phyloP scores from a whole-genome alignment of 1,140 invertebrate species.

The Drosophila cardini region DNA sequence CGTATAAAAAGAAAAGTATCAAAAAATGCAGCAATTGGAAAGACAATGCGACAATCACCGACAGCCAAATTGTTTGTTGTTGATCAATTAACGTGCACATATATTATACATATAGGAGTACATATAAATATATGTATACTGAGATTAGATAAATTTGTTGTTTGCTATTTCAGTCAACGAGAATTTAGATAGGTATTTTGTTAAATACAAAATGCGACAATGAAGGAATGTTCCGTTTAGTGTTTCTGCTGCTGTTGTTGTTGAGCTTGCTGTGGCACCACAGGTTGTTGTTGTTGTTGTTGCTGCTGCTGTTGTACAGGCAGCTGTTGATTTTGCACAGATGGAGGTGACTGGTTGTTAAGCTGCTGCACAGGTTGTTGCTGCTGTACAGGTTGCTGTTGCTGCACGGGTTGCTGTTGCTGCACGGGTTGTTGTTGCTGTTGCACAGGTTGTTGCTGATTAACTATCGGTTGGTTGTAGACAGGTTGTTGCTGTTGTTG shows the following conservation, averaged over 20 bases:
- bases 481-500: slow-evolving; percentile 42
- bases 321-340: slow-evolving; percentile 30
- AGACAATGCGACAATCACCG: slow-evolving; percentile 20
- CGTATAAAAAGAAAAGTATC: slow-evolving; percentile 22
- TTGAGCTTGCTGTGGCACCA: slow-evolving; percentile 39
- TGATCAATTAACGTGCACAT: slow-evolving; percentile 7
- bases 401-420: slow-evolving; percentile 42
- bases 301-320: slow-evolving; percentile 37
- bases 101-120: slow-evolving; percentile 7
- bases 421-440: slow-evolving; percentile 41
- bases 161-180: slow-evolving; percentile 57
- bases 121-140: slow-evolving; percentile 8
- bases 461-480: slow-evolving; percentile 58
- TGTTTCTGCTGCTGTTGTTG: slow-evolving; percentile 51
- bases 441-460: slow-evolving; percentile 40
- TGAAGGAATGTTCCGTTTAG: slow-evolving; percentile 59
- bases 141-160: slow-evolving; percentile 26
- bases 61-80: slow-evolving; percentile 21
- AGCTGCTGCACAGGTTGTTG: slow-evolving; percentile 35
- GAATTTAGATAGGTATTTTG: slow-evolving; percentile 34
- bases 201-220: slow-evolving; percentile 32
- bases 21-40: slow-evolving; percentile 22
- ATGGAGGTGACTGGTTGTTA: slow-evolving; percentile 4
- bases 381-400: slow-evolving; percentile 53
- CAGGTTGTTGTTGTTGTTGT: slow-evolving; percentile 38